These are phyloP conservation scores for Heteractis magnifica DNA, from an alignment of 92 coral and sea anemone genomes.

Conservation along the genomic window DNA sequence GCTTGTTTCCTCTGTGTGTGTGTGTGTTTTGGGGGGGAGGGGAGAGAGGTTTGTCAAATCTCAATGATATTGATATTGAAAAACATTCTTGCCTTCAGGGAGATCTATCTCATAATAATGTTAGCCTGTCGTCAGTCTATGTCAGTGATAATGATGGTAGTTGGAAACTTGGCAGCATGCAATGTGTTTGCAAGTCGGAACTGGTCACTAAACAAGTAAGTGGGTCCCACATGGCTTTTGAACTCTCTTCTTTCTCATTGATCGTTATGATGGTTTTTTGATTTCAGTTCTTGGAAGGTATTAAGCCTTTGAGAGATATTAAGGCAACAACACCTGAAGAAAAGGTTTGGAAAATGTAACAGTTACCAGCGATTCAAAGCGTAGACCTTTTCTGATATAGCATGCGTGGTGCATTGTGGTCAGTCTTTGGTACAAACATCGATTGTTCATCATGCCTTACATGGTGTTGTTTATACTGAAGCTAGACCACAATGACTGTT, in stretches of 20 bases:
- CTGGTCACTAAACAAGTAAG: constrained; percentile 77
- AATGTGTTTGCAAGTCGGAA: constrained; percentile 73
- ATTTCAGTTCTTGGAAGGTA: constrained; percentile 60
- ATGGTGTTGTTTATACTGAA: no score
- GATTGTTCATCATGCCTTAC: no score
- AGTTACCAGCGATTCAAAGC: not conserved
- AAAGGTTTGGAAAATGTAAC: constrained; percentile 38
- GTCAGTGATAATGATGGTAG: constrained; percentile 85
- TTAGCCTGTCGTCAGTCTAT: constrained; percentile 73
- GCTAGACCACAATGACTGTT: no score
- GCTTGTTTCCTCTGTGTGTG: not conserved
- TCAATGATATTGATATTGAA: not conserved
- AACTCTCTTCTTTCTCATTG: not conserved
- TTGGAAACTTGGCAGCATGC: constrained; percentile 95
- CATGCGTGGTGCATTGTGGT: no score
- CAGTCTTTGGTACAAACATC: no score
- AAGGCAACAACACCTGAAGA: constrained; percentile 77
- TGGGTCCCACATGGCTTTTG: not conserved
- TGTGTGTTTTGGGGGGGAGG: not conserved
- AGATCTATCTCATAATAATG: constrained; percentile 88
- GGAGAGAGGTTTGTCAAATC: not conserved
- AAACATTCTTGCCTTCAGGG: constrained; percentile 51
- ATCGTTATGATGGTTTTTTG: not conserved
- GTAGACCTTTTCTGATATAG: no score
- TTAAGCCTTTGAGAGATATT: constrained; percentile 56